These are phyloP conservation scores for Meteorus colon DNA, from an alignment of 2,888 invertebrate species.

Conservation along the genomic window DNA sequence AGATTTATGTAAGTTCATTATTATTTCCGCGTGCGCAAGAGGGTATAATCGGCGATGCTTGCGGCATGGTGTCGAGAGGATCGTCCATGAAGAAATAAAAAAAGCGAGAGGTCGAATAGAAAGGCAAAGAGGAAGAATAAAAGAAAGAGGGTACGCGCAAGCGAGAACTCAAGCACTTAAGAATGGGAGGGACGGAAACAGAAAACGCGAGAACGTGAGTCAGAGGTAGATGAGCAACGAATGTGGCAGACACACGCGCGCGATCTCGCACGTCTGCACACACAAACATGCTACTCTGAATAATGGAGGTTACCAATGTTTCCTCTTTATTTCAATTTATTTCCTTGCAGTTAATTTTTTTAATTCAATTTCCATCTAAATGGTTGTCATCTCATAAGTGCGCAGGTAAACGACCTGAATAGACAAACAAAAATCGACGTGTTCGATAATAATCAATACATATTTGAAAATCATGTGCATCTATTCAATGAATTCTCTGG, in stretches of 20 bases:
- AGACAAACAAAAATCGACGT: constrained; percentile 7
- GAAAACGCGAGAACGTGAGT: constrained; percentile 25
- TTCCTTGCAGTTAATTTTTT: constrained; percentile 36
- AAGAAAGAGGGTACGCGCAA: not conserved
- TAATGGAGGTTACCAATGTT: constrained; percentile 50
- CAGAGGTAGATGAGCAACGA: constrained; percentile 36
- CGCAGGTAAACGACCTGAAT: constrained; percentile 52
- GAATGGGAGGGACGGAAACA: constrained; percentile 7
- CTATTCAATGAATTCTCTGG: too few relatives aligned
- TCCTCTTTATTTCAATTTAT: constrained; percentile 27
- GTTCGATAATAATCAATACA: not conserved
- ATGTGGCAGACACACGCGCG: constrained; percentile 23
- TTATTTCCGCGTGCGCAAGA: constrained; percentile 67
- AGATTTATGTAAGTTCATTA: constrained; percentile 72
- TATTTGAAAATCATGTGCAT: not conserved
- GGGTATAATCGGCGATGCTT: constrained; percentile 62
- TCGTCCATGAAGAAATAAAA: not conserved
- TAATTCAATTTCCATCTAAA: constrained; percentile 44
- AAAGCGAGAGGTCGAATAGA: not conserved
- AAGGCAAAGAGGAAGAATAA: not conserved
- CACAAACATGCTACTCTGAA: constrained; percentile 51
- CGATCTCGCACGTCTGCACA: constrained; percentile 36
- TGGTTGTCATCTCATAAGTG: constrained; percentile 51
- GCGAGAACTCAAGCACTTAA: not conserved
- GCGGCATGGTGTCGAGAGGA: constrained; percentile 41